A percentile compares a stretch with the other conserved stretches of the same genome.
Conservation (phyloP, 1,140 invertebrate species). For the Chlorops oryzae region DNA sequence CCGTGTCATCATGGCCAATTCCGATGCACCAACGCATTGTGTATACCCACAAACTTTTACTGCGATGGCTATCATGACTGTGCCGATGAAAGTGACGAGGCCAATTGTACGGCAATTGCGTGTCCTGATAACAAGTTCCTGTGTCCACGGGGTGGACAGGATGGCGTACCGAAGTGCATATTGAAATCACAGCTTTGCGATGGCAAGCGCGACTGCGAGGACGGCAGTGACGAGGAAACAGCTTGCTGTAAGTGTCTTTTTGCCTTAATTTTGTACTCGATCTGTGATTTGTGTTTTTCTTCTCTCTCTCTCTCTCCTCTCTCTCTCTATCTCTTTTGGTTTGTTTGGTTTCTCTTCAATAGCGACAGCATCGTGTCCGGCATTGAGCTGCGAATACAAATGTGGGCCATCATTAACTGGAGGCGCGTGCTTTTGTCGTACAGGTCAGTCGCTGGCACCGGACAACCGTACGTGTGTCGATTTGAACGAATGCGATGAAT, state of each 20-base stretch:
- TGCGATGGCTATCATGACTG: slow-evolving; percentile 82
- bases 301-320: slow-evolving; percentile 4
- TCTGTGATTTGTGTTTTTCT: slow-evolving; percentile 13
- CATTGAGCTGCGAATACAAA: slow-evolving; percentile 79
- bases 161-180: slow-evolving; percentile 77
- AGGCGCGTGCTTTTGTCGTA: slow-evolving; percentile 80
- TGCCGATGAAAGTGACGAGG: slow-evolving; percentile 81
- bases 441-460: slow-evolving; percentile 65
- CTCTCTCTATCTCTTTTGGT: slow-evolving; percentile 9
- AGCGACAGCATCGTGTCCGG: slow-evolving; percentile 71
- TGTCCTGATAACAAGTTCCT: slow-evolving; percentile 90
- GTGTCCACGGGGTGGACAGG: slow-evolving; percentile 68
- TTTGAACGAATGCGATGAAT: slow-evolving; percentile 87
- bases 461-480: slow-evolving; percentile 86
- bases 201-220: slow-evolving; percentile 79
- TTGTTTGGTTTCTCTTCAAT: slow-evolving; percentile 27
- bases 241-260: slow-evolving; percentile 73
- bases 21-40: slow-evolving; percentile 85
- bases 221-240: slow-evolving; percentile 82
- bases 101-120: slow-evolving; percentile 79
- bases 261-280: neutral
- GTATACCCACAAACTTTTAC: slow-evolving; percentile 78
- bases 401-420: slow-evolving; percentile 85
- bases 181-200: slow-evolving; percentile 83
- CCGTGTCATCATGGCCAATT: slow-evolving; percentile 87